Evolutionary conservation across 2,797 vertebrate genomes (phyloP).

Genomic region (Pyrocephalus nanus): DNA sequence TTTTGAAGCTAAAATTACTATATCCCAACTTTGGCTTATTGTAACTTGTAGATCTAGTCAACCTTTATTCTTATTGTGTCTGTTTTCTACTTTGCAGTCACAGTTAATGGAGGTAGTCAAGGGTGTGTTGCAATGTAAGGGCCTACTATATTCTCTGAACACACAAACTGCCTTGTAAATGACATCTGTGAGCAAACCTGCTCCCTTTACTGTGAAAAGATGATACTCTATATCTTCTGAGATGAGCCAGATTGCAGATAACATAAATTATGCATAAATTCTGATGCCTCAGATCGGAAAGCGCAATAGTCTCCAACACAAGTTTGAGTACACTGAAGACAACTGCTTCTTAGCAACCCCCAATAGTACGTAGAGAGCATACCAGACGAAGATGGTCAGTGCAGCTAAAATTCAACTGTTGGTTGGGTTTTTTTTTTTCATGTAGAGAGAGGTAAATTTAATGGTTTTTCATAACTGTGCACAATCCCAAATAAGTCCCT

Average conservation of each 20-base stretch:
- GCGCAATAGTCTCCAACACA: neutral
- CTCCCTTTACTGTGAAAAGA: neutral
- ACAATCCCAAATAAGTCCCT: neutral
- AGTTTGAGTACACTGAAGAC: neutral
- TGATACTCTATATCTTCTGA: neutral
- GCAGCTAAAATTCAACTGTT: neutral
- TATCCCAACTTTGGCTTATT: neutral
- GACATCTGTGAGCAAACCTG: neutral
- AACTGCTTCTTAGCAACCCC: neutral
- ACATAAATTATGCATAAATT: neutral
- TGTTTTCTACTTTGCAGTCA: neutral
- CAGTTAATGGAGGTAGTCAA: neutral
- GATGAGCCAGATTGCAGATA: neutral
- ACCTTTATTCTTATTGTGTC: neutral
- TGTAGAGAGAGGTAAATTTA: neutral
- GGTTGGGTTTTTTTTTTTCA: neutral
- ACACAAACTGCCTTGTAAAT: neutral
- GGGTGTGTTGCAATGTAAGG: neutral
- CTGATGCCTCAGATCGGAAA: neutral
- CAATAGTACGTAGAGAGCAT: accelerated
- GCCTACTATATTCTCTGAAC: neutral
- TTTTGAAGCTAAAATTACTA: neutral
- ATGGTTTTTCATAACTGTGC: neutral
- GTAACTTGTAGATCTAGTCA: neutral
- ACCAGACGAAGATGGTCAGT: neutral